Base-by-base conservation (phyloP, 2,888 invertebrate genomes). In the Ennomos quercinarius region DNA sequence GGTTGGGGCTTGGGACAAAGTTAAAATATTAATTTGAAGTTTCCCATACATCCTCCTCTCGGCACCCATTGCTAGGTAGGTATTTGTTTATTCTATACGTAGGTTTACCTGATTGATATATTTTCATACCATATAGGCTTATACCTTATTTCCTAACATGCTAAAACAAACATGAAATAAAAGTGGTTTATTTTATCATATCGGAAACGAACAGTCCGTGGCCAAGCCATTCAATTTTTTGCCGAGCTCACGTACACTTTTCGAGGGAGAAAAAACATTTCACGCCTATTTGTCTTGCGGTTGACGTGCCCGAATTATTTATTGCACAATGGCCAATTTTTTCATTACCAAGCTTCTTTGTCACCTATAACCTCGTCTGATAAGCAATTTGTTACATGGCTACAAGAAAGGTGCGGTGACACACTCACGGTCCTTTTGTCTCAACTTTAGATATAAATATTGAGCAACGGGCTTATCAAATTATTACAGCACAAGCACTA, bases 291-390 rank as follows among this genome's bases (percentile, higher is more conserved):
- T 66, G 64, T 66, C 67, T 73, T 78, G 80, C 82, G 81, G 83
- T 81, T 78, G 70, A 66, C 67, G 69, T 70, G 74, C 69, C 65
- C 75, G 72, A 74, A 68, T 67, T 68, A 71, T 87, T 67, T 68
- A 71, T 87, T 85, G 76, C 81, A 79, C 86, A 86, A 87, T 78
- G 69, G 68, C 66, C 50, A 73, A 72, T 78, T 85, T 85, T 89
- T 90, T 90, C 83, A 67, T 64, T 67, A 83, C 68, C 78, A 77
- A 74, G 47, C 60, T 47, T 84, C 88, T 86, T 88, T 88, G 89
- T 89, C 88, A 86, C 84, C 83, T 81, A 78, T 81, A 91, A 87
- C 91, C 91, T 92, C 91, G 91, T 82, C 78, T 84, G 83, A 84
- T 86, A 86, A 84, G 71, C 80, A 77, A 91, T 84, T 85, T 86